Base-by-base conservation (phyloP, 2,797 vertebrate species). In the Peromyscus eremicus region DNA sequence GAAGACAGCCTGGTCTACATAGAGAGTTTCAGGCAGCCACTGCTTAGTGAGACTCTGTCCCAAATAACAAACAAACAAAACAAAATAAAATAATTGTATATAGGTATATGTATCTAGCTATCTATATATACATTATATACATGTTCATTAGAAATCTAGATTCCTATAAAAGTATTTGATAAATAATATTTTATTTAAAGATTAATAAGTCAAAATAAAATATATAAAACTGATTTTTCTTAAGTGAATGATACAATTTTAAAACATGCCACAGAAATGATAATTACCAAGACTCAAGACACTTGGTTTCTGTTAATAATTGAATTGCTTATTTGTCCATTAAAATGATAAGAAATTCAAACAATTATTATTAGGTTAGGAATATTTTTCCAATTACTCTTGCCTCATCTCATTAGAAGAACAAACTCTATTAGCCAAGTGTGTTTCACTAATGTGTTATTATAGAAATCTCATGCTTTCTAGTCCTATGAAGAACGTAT, bases 341-440 rank as follows among this genome's bases (percentile, higher is more conserved):
- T 96, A 91, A 94, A 96, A 92, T 96, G 14, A 79, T 66, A 57
- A 80, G 34, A 70, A 85, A 93, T 90, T 7, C 8, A 84, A 29
- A 29, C 5, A 70, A 85, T 93, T 96, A 64, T 86, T 83, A 77
- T 95, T 88, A 92, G 23, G 62, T 79, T 82, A 43, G 29, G 49
- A 32, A 34, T 75, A 77, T 62, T 94, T 84, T 75, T 95, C 12
- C 94, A 95, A 71, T 95, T 87, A 60, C 40, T 93, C 23, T 96
- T 71, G 4, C 23, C 25, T 94, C 49, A 73, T 92, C 34, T 88
- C 68, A 91, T 85, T 79, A 96, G 77, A 64, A 60, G 76, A 96
- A 88, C 94, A 70, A 86, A 87, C 12, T 79, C 71, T 80, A 75
- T 83, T 95, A 97, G 82, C 34, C 37, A 52, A 83, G 17, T 14